Evolutionary conservation across 2,797 vertebrate genomes (phyloP).

Genomic region (Limosa lapponica): DNA sequence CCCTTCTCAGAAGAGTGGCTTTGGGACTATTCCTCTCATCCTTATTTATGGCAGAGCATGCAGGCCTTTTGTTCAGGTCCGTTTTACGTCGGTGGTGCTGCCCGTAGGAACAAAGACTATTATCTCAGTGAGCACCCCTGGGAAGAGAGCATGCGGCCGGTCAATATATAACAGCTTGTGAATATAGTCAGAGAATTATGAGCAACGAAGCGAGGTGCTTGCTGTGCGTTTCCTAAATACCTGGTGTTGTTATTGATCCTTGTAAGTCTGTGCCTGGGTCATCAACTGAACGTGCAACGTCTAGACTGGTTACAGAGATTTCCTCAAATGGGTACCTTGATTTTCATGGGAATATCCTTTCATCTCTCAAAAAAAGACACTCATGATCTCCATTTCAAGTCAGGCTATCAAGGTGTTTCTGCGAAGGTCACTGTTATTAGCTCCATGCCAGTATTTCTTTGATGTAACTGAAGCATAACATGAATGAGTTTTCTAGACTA

Average conservation of each 20-base stretch:
- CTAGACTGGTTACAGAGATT: background rate
- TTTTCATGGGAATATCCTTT: background rate
- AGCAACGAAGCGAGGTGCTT: background rate
- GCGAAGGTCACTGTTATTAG: background rate
- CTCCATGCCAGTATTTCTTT: background rate
- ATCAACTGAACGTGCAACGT: rapidly evolving
- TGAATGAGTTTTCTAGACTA: background rate
- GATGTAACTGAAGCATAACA: background rate
- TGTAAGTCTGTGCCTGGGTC: background rate
- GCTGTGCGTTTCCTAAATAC: background rate
- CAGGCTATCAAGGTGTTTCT: background rate
- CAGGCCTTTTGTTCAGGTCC: background rate
- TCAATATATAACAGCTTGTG: background rate
- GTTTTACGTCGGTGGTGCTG: background rate
- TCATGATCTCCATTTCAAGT: background rate
- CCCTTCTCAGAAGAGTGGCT: background rate
- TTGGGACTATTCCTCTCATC: background rate
- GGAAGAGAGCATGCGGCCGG: background rate
- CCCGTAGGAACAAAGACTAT: background rate
- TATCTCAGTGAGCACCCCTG: background rate
- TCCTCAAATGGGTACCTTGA: background rate
- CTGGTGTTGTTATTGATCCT: background rate
- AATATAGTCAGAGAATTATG: background rate
- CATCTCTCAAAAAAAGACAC: background rate
- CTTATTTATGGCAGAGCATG: background rate